phyloP scores from a whole-genome alignment of 2,797 vertebrate genomes.

The Heliangelus exortis region DNA sequence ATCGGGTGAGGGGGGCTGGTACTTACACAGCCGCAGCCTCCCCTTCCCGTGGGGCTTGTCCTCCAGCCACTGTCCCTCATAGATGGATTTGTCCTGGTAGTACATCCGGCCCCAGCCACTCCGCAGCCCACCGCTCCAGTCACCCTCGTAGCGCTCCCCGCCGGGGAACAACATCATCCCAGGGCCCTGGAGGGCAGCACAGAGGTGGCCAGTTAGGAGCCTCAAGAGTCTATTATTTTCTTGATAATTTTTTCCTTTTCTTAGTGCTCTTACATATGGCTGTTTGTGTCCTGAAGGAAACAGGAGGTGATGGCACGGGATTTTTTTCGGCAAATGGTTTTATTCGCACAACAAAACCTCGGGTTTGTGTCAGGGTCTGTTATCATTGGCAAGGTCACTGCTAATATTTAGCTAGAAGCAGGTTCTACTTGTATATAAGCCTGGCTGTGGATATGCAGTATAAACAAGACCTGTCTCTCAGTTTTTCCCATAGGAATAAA shows the following conservation, averaged over 20 bases:
- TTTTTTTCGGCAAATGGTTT: background rate
- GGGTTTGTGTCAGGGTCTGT: background rate
- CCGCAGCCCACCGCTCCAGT: slow-evolving; percentile 83
- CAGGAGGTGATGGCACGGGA: background rate
- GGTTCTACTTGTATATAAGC: background rate
- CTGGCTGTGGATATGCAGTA: background rate
- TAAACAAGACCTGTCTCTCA: background rate
- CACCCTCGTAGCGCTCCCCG: slow-evolving; percentile 85
- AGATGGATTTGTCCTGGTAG: slow-evolving; percentile 83
- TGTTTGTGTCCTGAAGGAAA: background rate
- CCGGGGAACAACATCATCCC: slow-evolving; percentile 81
- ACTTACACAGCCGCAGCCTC: slow-evolving; percentile 82
- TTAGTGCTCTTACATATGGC: background rate
- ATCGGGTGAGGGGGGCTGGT: fast-evolving
- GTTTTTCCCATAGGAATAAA: background rate
- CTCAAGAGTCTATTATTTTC: background rate
- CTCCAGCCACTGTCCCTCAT: slow-evolving; percentile 89
- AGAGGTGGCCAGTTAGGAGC: background rate
- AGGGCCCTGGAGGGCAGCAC: slow-evolving; percentile 79
- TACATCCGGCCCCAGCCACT: slow-evolving; percentile 90
- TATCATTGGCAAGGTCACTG: background rate
- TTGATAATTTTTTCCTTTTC: background rate
- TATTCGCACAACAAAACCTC: background rate
- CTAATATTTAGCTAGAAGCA: background rate
- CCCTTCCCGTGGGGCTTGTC: slow-evolving; percentile 84